These are phyloP conservation scores for Hylia prasina DNA, from an alignment of 2,113 vertebrate genomes.

Conservation along the genomic window DNA sequence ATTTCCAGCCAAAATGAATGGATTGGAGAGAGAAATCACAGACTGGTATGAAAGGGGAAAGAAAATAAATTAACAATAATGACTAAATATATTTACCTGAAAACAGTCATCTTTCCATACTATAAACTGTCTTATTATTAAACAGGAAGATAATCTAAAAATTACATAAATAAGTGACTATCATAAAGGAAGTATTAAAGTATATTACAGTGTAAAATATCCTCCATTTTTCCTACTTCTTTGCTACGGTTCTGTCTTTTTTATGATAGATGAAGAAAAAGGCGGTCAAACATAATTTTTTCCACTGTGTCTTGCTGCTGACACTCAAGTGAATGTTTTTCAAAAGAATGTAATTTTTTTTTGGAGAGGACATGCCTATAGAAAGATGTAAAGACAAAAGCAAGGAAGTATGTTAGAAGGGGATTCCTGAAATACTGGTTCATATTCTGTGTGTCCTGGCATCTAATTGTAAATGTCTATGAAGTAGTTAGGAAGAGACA, in stretches of 20 bases:
- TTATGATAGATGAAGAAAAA: not conserved
- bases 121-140: not conserved
- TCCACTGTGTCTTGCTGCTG: not conserved
- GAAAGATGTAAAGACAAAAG: not conserved
- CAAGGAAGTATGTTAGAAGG: not conserved
- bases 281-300: not conserved
- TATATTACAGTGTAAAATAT: not conserved
- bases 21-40: not conserved
- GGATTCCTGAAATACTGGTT: not conserved
- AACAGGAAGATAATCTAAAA: not conserved
- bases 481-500: not conserved
- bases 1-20: not conserved
- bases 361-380: not conserved
- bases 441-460: not conserved
- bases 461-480: not conserved
- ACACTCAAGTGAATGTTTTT: not conserved
- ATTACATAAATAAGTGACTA: not conserved
- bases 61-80: not conserved
- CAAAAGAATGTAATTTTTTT: not conserved
- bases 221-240: not conserved
- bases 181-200: not conserved
- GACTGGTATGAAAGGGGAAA: not conserved
- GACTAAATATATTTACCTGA: not conserved
- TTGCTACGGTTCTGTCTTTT: not conserved
- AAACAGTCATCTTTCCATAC: not conserved